Base-by-base conservation (phyloP, 2,797 vertebrate genomes). In the Poecile montanus region DNA sequence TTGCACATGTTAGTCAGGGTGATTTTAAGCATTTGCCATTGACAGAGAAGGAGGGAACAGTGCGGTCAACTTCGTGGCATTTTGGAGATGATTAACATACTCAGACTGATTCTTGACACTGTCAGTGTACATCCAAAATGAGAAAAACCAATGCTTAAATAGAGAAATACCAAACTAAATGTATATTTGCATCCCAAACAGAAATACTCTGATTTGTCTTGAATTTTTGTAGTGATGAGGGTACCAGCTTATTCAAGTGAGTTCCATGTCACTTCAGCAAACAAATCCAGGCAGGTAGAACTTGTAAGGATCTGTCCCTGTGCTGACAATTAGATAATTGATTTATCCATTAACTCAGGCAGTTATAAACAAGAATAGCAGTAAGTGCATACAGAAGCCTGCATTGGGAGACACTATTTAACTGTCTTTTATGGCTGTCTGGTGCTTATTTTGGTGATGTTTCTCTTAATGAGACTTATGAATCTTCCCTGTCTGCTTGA, bases 401-500 rank as follows among this genome's bases (percentile, higher is more conserved):
- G 36, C 18, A 66, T 3, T 90, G 70, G n/a, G 70, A 94, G 70
- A 94, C 21, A 45, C 77, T 84, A 62, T 88, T 91, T 91, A 96
- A 81, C 85, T 65, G 85, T 91, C 90, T 96, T 94, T 93, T 95
- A 93, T 79, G 85, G 67, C 40, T 94, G 83, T 85, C 88, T 96
- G 88, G 56, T 94, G 67, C 29, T 93, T 94, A 91, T 93, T 95
- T 79, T 90, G 88, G 80, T 84, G 91, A 82, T 88, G 74, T 84
- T 96, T 95, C 76, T 90, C 74, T 86, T 93, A 94, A 95, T 95
- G 91, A 94, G 94, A 76, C 56, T 66, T 93, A 90, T 91, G 93
- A 94, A 95, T 95, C 90, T 94, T 94, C 38, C 34, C 26, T 90
- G 71, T 85, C 93, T 88, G 15, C 62, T 90, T 86, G 91, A 90